phyloP scores from a whole-genome alignment of 2,797 vertebrate genomes.

The Peromyscus nudipes region DNA sequence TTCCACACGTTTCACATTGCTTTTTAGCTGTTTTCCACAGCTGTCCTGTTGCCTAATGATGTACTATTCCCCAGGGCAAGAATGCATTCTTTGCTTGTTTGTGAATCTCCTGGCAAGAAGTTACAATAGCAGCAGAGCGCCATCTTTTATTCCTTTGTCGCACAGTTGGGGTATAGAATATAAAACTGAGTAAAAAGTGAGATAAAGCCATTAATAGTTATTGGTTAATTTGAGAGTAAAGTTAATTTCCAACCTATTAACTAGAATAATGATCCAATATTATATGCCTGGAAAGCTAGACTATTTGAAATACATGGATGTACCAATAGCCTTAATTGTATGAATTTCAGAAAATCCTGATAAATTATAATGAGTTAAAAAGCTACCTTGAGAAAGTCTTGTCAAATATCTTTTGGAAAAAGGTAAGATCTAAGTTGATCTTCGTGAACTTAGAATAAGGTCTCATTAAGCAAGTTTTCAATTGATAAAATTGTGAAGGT shows the following conservation, averaged over 20 bases:
- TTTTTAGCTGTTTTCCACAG: slow-evolving; percentile 31
- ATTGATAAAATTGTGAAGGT: neutral
- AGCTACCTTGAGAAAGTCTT: neutral
- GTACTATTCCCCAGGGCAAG: neutral
- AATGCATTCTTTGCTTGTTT: slow-evolving; percentile 46
- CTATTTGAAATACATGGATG: neutral
- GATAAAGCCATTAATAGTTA: neutral
- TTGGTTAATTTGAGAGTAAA: neutral
- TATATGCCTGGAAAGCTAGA: neutral
- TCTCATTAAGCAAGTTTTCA: neutral
- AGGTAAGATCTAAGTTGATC: neutral
- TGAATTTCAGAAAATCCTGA: neutral
- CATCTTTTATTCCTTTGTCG: slow-evolving; percentile 1
- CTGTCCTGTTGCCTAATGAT: neutral
- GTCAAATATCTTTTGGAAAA: slow-evolving; percentile 17
- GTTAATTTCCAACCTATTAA: neutral
- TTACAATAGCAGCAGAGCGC: neutral
- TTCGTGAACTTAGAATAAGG: neutral
- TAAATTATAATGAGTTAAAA: neutral
- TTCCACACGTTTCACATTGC: neutral
- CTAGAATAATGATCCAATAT: neutral
- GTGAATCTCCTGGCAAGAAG: slow-evolving; percentile 36
- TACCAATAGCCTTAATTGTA: neutral
- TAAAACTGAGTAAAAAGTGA: neutral
- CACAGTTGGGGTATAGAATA: neutral